Percentiles rank a stretch among this genome's conserved stretches.
Evolutionary conservation across 2,888 invertebrate genomes (phyloP).

Genomic region (Harpalus rufipes): DNA sequence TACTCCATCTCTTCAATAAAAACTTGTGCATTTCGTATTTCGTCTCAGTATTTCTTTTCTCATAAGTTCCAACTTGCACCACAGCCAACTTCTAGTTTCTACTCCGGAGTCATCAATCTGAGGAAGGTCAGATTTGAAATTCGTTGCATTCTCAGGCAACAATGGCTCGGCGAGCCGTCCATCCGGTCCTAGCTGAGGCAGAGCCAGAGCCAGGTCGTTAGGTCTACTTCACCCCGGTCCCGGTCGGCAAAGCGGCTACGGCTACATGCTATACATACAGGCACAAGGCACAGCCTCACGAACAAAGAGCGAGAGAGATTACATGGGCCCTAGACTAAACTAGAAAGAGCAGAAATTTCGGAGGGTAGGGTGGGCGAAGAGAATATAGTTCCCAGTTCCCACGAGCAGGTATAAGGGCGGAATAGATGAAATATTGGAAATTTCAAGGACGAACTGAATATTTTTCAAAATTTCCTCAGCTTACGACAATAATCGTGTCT

Average conservation of each 20-base stretch:
- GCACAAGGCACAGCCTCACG: background rate
- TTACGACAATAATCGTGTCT: too few species aligned
- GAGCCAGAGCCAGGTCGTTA: background rate
- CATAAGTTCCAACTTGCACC: too few species aligned
- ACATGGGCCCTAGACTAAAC: background rate
- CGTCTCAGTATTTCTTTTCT: too few species aligned
- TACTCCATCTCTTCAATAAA: too few species aligned
- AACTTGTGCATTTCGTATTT: too few species aligned
- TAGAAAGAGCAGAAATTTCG: too few species aligned
- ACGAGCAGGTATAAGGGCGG: too few species aligned
- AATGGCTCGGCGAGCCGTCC: conserved; percentile 27
- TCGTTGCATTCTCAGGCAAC: conserved; percentile 36
- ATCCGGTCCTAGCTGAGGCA: conserved; percentile 18
- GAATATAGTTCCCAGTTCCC: too few species aligned
- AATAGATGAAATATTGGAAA: too few species aligned
- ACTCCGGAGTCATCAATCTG: conserved; percentile 1
- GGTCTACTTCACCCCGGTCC: background rate
- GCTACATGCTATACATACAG: background rate
- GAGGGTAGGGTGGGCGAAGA: too few species aligned
- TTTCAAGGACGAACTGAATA: too few species aligned
- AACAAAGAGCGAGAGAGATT: background rate
- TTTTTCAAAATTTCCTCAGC: too few species aligned
- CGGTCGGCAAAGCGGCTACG: background rate
- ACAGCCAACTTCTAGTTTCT: background rate
- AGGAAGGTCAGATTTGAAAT: conserved; percentile 37